Base-by-base conservation (phyloP, 64 coral and sea anemone genomes). In the Montipora cactus region DNA sequence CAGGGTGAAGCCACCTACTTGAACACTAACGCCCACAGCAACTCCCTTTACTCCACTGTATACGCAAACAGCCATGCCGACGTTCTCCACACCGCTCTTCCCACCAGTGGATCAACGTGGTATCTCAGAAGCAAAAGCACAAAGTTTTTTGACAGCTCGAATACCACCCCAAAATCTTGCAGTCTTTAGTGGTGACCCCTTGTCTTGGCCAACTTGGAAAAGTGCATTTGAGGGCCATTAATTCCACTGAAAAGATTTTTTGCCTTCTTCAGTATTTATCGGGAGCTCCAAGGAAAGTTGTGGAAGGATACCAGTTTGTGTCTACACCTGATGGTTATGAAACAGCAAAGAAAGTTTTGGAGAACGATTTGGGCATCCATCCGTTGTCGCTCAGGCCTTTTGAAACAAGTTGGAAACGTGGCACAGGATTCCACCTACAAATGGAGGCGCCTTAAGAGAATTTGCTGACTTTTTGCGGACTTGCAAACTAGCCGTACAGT, bases 261-360 rank as follows among this genome's bases (percentile, higher is more conserved):
- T 90, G 80, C 15, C 21, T 90, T 15, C 21, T 84, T n/a, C 69
- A 93, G 8, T 87, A 87, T 87, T 57, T 93, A 55, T 78, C 91
- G 15, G 91, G 81, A 4, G n/a, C 81, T 45, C 82, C 91, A 3
- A 87, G 23, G 71, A 93, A 87, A 66, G 59, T 87, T 21, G 68
- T 93, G 3, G 81, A 93, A 51, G 91, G 74, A 7, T 93, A 93
- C 47, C 91, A 93, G 49, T 93, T 87, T 79, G 13, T 92, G 8
- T 57, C 69, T n/a, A 11, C 90, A 21, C 79, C 49, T 12, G 55
- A 92, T 14, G 90, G 70, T 45, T 92, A 81, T 79, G 75, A 79
- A 45, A 76, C 76, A 22, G 76, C 88, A 79, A 90, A 90, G 62
- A 67, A 70, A 68, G 49, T 78, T 21, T 64, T 91, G 5, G 87